These are phyloP conservation scores for Rosalia funebris DNA, from an alignment of 2,888 invertebrate species.

Conservation along the genomic window DNA sequence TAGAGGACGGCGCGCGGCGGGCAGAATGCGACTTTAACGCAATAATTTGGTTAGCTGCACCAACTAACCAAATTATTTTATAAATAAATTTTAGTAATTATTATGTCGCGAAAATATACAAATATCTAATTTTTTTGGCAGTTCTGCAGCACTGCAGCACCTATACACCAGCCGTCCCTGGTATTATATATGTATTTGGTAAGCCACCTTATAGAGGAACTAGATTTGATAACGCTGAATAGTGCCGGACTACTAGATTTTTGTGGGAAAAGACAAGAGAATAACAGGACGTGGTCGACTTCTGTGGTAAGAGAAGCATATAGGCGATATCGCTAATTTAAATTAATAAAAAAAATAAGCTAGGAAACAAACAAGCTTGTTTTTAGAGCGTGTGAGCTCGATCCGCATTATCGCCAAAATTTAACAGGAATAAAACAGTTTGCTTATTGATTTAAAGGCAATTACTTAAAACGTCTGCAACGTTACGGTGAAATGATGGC, in stretches of 20 bases:
- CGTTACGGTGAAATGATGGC: conserved; percentile 24
- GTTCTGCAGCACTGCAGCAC: no score
- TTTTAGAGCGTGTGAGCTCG: not conserved
- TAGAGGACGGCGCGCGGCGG: no score
- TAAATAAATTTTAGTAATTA: no score
- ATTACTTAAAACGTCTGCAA: conserved; percentile 30
- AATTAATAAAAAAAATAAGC: not conserved
- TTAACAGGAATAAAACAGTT: conserved; percentile 12
- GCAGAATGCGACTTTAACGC: no score
- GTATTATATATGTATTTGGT: no score
- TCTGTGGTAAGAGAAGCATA: not conserved
- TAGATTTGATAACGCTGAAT: conserved; percentile 2
- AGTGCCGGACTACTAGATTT: conserved; percentile 6
- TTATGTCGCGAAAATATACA: no score
- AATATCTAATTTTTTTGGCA: no score
- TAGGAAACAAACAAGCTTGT: not conserved
- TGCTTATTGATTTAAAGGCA: conserved; percentile 29
- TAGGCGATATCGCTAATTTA: not conserved
- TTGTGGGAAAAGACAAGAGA: conserved; percentile 27
- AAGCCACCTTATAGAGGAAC: conserved; percentile 13
- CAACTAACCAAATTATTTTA: no score
- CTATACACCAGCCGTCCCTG: no score
- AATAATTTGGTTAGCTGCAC: no score
- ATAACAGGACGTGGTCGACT: conserved; percentile 45
- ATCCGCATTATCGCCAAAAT: conserved; percentile 12